Percentiles rank a stretch among this genome's conserved stretches.
Evolutionary conservation across 2,797 vertebrate genomes (phyloP).

Genomic region (Phrynocephalus forsythii): DNA sequence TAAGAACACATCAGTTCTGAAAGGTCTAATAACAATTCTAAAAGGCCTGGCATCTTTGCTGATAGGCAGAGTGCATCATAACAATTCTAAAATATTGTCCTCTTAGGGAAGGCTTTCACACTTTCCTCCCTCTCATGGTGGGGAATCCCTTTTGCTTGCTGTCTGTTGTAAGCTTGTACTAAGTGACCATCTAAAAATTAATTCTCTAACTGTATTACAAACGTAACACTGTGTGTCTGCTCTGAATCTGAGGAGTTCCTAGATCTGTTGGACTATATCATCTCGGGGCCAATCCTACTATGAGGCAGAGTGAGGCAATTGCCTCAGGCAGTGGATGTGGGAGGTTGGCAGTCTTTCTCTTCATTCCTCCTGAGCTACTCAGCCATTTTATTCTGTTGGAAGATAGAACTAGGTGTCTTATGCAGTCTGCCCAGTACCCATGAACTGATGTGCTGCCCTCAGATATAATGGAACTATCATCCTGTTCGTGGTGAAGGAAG

Average conservation of each 20-base stretch:
- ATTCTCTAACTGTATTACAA: background rate
- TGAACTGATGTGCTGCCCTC: background rate
- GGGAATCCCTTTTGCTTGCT: background rate
- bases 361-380: background rate
- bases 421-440: background rate
- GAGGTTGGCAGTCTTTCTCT: background rate
- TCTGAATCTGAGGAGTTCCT: background rate
- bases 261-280: background rate
- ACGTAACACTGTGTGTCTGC: background rate
- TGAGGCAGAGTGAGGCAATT: no score
- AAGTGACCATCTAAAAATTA: background rate
- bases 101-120: background rate
- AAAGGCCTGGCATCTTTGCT: background rate
- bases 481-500: background rate
- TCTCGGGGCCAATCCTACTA: no score
- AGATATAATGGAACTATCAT: background rate
- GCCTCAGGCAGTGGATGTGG: background rate
- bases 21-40: background rate
- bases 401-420: background rate
- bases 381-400: background rate
- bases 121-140: background rate
- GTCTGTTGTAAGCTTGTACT: background rate
- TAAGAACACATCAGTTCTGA: background rate
- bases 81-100: no score
- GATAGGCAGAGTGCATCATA: background rate